Evolutionary conservation across 1,140 invertebrate genomes (phyloP), one percentile per base, ranked within the genome.

Genomic region (Leptopilina clavipes): DNA sequence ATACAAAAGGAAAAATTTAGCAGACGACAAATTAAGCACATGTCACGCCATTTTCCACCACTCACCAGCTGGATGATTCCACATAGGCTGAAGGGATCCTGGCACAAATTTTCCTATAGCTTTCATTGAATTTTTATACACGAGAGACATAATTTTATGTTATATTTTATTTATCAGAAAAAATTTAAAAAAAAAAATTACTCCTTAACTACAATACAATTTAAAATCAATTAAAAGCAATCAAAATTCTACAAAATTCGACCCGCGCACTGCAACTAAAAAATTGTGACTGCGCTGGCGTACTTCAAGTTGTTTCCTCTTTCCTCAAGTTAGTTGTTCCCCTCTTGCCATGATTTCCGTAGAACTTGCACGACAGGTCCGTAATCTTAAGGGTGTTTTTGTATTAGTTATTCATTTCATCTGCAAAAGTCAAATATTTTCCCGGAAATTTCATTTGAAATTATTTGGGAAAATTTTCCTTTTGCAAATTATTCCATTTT

Each of bases 1-100:
- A 74, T n/a, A 25, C 19, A 52, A 80, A 78, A 73, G 40, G 1
- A 40, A 76, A 54, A 73, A 45, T 73, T 54, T 56, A 71, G 73
- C 12, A 78, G 73, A 52, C 65, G 48, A 52, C 48, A 52, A 71
- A 37, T 22, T 75, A 72, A 74, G 37, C 70, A 70, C 40, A 52
- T 17, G 54, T 44, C n/a, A 72, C 72, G 72, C 65, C 12, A 73
- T 74, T 65, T 65, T 22, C 25, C 70, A 52, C 76, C 65, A 87
- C 86, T 90, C 90, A 97, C 97, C 97, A 92, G 97, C 97, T 86
- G 95, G 94, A 92, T 98, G 97, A 88, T 97, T 93, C 97, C 97
- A 98, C 79, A 98, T 88, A 22, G 97, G 96, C 85, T 94, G 94
- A 43, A 97, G 85, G 87, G 93, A 94, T 37, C 91, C 86, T 3